phyloP scores from a whole-genome alignment of 2,113 vertebrate species.

The Tragelaphus buxtoni region DNA sequence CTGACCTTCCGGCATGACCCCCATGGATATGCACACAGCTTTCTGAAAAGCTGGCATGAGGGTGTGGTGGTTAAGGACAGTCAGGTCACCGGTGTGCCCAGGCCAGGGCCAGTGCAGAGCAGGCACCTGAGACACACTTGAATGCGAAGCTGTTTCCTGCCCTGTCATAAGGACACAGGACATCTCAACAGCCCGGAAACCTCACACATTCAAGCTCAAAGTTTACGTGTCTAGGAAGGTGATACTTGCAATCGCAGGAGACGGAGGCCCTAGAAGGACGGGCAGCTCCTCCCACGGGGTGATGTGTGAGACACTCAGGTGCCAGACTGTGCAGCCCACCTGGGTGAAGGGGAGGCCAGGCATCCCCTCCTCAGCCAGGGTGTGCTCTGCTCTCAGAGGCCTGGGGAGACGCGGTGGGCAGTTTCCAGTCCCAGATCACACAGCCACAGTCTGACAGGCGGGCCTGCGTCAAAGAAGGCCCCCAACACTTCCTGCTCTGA shows the following conservation, averaged over 20 bases:
- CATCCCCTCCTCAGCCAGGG: not conserved
- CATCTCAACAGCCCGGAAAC: not conserved
- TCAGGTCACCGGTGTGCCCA: not conserved
- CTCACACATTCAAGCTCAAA: not conserved
- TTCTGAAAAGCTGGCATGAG: rapidly evolving
- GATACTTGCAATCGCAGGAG: not conserved
- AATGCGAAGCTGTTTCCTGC: not conserved
- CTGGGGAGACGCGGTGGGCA: rapidly evolving
- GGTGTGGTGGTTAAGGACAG: not conserved
- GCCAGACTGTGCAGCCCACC: rapidly evolving
- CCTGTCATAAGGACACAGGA: not conserved
- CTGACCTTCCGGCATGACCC: not conserved
- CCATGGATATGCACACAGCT: rapidly evolving
- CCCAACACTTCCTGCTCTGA: too few relatives aligned
- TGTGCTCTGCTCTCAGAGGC: not conserved
- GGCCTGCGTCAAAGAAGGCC: rapidly evolving
- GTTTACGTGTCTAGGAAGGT: not conserved
- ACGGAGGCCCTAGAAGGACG: not conserved
- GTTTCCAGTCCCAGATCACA: not conserved
- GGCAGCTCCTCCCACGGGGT: too few relatives aligned
- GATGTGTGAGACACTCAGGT: not conserved
- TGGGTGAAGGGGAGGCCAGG: not conserved
- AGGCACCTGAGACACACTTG: not conserved
- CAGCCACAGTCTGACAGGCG: rapidly evolving
- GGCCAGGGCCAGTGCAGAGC: not conserved